phyloP scores from a whole-genome alignment of 2,113 vertebrate species.

The Pholis gunnellus region DNA sequence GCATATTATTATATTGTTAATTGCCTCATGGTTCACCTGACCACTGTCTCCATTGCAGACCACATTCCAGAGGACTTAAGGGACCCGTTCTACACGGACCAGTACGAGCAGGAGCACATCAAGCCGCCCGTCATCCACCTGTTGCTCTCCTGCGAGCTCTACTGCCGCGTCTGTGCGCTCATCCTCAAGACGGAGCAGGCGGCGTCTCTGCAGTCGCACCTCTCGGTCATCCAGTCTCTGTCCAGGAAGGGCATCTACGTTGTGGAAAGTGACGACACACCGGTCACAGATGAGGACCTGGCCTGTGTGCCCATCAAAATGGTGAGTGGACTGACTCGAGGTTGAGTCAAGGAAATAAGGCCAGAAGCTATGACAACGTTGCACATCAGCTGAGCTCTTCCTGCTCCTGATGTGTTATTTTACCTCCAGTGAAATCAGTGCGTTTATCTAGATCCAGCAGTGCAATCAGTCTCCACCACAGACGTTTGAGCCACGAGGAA shows the following conservation, averaged over 20 bases:
- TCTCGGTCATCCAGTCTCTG: constrained; percentile 93
- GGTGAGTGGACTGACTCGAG: constrained; percentile 83
- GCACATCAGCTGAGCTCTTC: constrained; percentile 30
- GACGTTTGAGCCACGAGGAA: neutral
- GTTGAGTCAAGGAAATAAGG: constrained; percentile 18
- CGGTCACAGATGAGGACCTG: constrained; percentile 92
- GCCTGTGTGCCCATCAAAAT: constrained; percentile 93
- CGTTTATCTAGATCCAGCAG: constrained; percentile 13
- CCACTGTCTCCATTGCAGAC: constrained; percentile 81
- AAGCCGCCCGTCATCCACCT: constrained; percentile 94
- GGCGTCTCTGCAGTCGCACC: constrained; percentile 92
- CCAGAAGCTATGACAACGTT: neutral
- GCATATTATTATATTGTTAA: neutral
- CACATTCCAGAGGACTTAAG: constrained; percentile 95
- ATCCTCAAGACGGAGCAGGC: constrained; percentile 96
- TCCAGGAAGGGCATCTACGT: constrained; percentile 97
- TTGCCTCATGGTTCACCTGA: neutral
- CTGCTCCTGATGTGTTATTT: constrained; percentile 56
- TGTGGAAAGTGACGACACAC: constrained; percentile 94
- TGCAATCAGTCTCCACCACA: neutral
- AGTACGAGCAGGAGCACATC: constrained; percentile 98
- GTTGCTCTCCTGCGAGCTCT: constrained; percentile 94
- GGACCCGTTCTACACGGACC: constrained; percentile 97
- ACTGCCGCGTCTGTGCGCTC: constrained; percentile 94
- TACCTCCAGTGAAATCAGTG: constrained; percentile 20